A percentile compares a stretch with the other conserved stretches of the same genome.
phyloP scores from a whole-genome alignment of 2,113 vertebrate species.

The Atherinomorus stipes region DNA sequence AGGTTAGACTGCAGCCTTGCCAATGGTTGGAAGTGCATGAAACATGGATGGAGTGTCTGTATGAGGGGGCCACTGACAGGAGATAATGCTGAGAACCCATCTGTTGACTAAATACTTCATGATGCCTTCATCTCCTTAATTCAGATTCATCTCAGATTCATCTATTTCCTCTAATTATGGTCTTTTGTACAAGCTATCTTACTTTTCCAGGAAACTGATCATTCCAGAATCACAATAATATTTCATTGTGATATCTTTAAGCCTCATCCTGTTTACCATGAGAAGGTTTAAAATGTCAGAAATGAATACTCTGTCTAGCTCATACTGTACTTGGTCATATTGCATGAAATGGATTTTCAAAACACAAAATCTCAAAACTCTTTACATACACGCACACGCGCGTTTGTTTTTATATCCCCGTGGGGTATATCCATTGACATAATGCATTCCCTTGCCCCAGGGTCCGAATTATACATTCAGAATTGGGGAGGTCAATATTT shows the following conservation, averaged over 20 bases:
- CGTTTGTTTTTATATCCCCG: too few species aligned
- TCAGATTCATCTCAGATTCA: conserved; percentile 26
- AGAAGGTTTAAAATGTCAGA: neutral
- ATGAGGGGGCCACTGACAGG: neutral
- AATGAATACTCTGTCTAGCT: neutral
- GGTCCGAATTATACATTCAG: too few species aligned
- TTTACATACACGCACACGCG: conserved; percentile 1
- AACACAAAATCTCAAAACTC: conserved; percentile 1
- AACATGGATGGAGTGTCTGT: conserved; percentile 43
- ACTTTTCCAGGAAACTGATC: conserved; percentile 14
- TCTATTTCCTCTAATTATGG: conserved; percentile 13
- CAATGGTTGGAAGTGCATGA: conserved; percentile 49
- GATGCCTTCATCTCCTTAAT: conserved; percentile 12
- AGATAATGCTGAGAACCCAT: conserved; percentile 30
- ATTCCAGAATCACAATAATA: too few species aligned
- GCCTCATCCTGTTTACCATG: neutral
- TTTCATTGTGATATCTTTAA: neutral
- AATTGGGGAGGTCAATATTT: too few species aligned
- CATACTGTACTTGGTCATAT: too few species aligned
- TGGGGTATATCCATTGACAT: too few species aligned
- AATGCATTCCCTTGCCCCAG: too few species aligned
- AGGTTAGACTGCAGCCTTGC: conserved; percentile 80
- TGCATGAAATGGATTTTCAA: too few species aligned
- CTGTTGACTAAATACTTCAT: conserved; percentile 42
- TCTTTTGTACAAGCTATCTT: conserved; percentile 4